A percentile compares a stretch with the other conserved stretches of the same genome.
phyloP scores from a whole-genome alignment of 2,113 vertebrate genomes.

The Oryzias curvinotus region DNA sequence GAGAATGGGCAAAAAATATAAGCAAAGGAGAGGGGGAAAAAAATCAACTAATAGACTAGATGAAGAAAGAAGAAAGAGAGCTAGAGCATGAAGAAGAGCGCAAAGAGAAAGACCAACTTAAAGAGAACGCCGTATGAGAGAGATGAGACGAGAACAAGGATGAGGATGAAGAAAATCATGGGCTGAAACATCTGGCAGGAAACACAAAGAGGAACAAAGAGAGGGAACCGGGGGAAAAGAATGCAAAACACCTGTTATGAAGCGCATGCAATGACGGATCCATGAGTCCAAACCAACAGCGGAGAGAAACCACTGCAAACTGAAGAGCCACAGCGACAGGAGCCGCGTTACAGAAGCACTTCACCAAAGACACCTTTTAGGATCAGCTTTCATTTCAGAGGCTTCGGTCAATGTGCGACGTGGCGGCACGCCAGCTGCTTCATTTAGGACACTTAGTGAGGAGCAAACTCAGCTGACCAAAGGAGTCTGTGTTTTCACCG shows the following conservation, averaged over 20 bases:
- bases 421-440: not conserved
- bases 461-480: too few species aligned
- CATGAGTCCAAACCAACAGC: slow-evolving; percentile 87
- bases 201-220: slow-evolving; percentile 81
- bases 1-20: slow-evolving; percentile 64
- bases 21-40: slow-evolving; percentile 11
- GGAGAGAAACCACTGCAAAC: slow-evolving; percentile 80
- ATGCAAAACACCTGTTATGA: slow-evolving; percentile 91
- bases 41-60: slow-evolving; percentile 52
- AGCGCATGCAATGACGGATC: slow-evolving; percentile 94
- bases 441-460: not conserved
- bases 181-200: slow-evolving; percentile 90
- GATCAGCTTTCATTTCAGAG: not conserved
- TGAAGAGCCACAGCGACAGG: slow-evolving; percentile 50
- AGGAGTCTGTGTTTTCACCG: too few species aligned
- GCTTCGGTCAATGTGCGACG: not conserved
- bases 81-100: slow-evolving; percentile 91
- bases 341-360: slow-evolving; percentile 48
- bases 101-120: slow-evolving; percentile 91
- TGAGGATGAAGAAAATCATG: slow-evolving; percentile 89
- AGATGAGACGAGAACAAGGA: slow-evolving; percentile 87
- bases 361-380: too few species aligned
- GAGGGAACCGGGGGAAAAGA: slow-evolving; percentile 75
- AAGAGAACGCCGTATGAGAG: slow-evolving; percentile 87
- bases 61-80: slow-evolving; percentile 43